Evolutionary conservation across 2,888 invertebrate species (phyloP).

Genomic region (Minunthozetes semirufus): DNA sequence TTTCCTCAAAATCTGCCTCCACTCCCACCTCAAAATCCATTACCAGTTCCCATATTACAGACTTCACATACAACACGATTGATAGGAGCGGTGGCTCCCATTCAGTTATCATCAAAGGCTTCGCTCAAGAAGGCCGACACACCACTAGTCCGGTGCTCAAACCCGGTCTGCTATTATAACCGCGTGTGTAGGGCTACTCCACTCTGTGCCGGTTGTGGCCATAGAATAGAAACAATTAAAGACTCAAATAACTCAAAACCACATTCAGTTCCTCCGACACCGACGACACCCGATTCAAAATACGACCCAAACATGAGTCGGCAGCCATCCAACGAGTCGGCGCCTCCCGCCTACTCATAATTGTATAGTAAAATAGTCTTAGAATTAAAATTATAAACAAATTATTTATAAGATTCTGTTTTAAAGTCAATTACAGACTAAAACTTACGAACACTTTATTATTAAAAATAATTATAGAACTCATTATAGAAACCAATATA

Average conservation of each 20-base stretch:
- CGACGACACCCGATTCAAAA: constrained; percentile 26
- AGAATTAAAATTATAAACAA: background rate
- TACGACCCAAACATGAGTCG: constrained; percentile 17
- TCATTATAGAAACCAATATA: background rate
- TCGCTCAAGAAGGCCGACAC: constrained; percentile 13
- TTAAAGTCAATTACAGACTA: background rate
- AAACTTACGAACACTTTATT: background rate
- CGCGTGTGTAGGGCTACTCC: constrained; percentile 1
- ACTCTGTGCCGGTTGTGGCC: constrained; percentile 25
- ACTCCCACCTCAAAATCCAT: background rate
- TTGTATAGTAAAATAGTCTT: background rate
- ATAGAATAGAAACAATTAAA: constrained; percentile 12
- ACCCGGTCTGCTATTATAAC: background rate
- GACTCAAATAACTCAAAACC: background rate
- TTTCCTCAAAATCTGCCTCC: no score
- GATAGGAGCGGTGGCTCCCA: constrained; percentile 22
- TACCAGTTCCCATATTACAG: background rate
- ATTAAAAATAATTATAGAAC: background rate
- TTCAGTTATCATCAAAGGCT: constrained; percentile 1
- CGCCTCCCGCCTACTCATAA: constrained; percentile 23
- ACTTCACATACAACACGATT: background rate
- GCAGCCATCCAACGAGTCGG: constrained; percentile 26
- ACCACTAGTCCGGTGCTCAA: constrained; percentile 26
- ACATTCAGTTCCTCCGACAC: constrained; percentile 23
- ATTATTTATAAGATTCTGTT: background rate